phyloP scores from a whole-genome alignment of 2,888 invertebrate species.

The Amaurobius ferox region DNA sequence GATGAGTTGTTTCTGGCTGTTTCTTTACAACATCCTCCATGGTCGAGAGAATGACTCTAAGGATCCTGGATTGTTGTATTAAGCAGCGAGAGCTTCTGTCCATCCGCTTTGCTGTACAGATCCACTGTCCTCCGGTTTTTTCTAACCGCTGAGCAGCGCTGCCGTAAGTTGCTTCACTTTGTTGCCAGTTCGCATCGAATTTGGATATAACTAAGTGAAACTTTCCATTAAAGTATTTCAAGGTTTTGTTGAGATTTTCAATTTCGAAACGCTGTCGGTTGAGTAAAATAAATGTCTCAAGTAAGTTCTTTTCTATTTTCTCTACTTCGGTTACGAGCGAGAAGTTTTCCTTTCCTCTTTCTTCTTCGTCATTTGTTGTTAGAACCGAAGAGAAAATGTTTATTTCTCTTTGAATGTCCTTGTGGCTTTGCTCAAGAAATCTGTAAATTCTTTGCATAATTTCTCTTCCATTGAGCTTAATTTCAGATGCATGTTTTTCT shows the following conservation, averaged over 20 bases:
- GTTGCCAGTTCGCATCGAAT: conserved; percentile 17
- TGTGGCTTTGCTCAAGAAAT: background rate
- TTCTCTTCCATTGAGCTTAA: background rate
- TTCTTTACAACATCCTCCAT: background rate
- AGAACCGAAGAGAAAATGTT: background rate
- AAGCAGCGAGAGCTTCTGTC: background rate
- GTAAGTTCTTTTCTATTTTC: conserved; percentile 25
- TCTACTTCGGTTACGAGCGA: background rate
- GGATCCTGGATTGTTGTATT: background rate
- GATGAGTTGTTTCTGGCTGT: background rate
- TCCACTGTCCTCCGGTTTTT: background rate
- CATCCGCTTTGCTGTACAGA: background rate
- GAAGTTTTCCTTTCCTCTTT: background rate
- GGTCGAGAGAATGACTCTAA: background rate
- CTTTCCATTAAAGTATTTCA: conserved; percentile 19
- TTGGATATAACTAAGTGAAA: conserved; percentile 4
- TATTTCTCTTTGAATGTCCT: background rate
- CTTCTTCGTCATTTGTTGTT: background rate
- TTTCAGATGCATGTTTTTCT: background rate
- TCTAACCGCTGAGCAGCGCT: background rate
- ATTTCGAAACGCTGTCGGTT: conserved; percentile 15
- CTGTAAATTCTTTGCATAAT: background rate
- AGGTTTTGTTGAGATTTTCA: conserved; percentile 5
- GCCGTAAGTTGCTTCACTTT: background rate
- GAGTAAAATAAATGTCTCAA: background rate